phyloP scores from a whole-genome alignment of 2,113 vertebrate species.

The Caretta caretta region DNA sequence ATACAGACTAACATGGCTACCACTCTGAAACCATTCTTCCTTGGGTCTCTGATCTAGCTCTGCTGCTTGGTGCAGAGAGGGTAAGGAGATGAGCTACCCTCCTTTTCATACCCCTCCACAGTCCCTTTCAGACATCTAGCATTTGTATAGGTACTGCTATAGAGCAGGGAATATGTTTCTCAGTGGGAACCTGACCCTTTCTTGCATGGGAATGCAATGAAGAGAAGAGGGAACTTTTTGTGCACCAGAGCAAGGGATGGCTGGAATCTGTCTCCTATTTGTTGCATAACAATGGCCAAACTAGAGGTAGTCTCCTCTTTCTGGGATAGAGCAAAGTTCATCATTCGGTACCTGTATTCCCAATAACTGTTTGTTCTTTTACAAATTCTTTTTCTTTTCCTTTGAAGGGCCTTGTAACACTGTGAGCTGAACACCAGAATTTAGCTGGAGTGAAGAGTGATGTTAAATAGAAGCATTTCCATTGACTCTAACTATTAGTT shows the following conservation, averaged over 20 bases:
- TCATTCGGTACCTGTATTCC: background rate
- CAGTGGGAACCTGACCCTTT: fast-evolving
- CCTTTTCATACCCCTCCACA: background rate
- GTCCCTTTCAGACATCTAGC: background rate
- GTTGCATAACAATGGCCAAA: background rate
- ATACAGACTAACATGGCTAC: too few relatives aligned
- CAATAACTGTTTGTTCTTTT: background rate
- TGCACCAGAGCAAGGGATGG: background rate
- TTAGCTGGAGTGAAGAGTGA: constrained; percentile 24
- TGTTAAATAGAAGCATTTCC: constrained; percentile 57
- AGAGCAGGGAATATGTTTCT: fast-evolving
- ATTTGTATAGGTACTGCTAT: background rate
- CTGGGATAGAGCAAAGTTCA: background rate
- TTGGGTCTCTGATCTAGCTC: background rate
- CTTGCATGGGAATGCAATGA: background rate
- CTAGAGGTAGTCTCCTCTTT: background rate
- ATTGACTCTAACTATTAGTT: constrained; percentile 70
- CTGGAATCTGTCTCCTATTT: background rate
- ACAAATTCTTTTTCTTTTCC: background rate
- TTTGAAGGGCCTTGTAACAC: constrained; percentile 59
- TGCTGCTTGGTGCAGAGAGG: background rate
- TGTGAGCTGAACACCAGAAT: constrained; percentile 47
- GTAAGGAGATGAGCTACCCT: background rate
- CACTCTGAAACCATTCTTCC: too few relatives aligned
- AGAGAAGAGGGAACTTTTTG: background rate